Base-by-base conservation (phyloP, 2,113 vertebrate genomes). In the Jacana jacana region DNA sequence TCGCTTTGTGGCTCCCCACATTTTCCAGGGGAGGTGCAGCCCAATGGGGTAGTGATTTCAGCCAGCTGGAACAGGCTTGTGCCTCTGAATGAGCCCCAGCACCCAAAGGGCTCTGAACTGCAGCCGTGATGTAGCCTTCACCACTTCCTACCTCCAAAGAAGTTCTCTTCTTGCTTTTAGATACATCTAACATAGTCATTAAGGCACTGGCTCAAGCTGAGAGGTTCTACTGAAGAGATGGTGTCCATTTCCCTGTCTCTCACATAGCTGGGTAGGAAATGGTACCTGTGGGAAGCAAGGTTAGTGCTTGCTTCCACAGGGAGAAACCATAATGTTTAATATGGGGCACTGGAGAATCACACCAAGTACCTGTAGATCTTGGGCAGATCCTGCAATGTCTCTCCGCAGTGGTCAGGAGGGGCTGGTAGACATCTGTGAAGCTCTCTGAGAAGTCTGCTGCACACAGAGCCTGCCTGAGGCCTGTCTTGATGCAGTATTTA, bases 1-100 rank as follows among this genome's bases (percentile, higher is more conserved):
- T 80, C 1, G 1, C 37, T 31, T 61, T 48, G 55, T 54, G 51
- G 28, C 3, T 79, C 15, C 11, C 42, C 28, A 60, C 0, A 0
- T 80, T 90, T 86, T 69, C 20, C 68, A 76, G 60, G 5, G 16
- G 52, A 88, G 31, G 16, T 57, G 30, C 27, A 82, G 23, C 11
- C 30, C 35, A 40, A 40, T 51, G 0, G 0, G 16, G 13, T 10
- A 49, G 58, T 19, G 40, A 39, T 81, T 69, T 72, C 63, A 86
- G 71, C 31, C 52, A 72, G 28, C 57, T 75, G 23, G 37, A 89
- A 92, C 13, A 64, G 8, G 25, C 30, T 79, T 2, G 6, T 63
- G 18, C n/a, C 35, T 89, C 30, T 78, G 24, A 61, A 48, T 25
- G 33, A 86, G 27, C 17, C 28, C 13, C 35, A 65, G 72, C 14